Evolutionary conservation across 1,140 invertebrate genomes (phyloP).

Genomic region (Calosoma granatense): DNA sequence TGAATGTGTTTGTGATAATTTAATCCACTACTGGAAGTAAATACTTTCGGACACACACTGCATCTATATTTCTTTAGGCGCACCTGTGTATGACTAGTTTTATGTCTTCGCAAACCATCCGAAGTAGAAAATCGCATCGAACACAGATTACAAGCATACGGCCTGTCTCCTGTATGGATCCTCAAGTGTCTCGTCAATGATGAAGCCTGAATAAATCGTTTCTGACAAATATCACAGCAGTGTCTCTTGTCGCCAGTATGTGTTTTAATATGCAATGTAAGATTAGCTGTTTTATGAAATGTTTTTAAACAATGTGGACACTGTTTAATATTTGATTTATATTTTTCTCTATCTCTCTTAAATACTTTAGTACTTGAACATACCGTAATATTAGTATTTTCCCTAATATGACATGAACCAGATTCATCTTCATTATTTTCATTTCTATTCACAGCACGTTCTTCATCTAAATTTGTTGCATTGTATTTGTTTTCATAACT

Average conservation of each 20-base stretch:
- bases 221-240: not conserved
- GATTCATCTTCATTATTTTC: no score
- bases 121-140: not conserved
- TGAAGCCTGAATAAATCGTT: not conserved
- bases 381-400: no score
- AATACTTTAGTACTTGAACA: no score
- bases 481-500: no score
- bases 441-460: no score
- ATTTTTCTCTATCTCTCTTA: not conserved
- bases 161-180: not conserved
- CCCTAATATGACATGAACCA: no score
- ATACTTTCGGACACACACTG: not conserved
- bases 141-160: not conserved
- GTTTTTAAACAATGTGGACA: not conserved
- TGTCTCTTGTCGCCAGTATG: not conserved
- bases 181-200: not conserved
- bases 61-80: not conserved
- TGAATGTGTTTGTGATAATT: not conserved
- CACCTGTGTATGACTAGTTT: not conserved
- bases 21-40: not conserved
- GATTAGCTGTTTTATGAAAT: not conserved
- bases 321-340: not conserved
- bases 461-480: no score
- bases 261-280: not conserved
- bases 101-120: not conserved